phyloP scores from a whole-genome alignment of 2,113 vertebrate species.

The Sakesphorus luctuosus region DNA sequence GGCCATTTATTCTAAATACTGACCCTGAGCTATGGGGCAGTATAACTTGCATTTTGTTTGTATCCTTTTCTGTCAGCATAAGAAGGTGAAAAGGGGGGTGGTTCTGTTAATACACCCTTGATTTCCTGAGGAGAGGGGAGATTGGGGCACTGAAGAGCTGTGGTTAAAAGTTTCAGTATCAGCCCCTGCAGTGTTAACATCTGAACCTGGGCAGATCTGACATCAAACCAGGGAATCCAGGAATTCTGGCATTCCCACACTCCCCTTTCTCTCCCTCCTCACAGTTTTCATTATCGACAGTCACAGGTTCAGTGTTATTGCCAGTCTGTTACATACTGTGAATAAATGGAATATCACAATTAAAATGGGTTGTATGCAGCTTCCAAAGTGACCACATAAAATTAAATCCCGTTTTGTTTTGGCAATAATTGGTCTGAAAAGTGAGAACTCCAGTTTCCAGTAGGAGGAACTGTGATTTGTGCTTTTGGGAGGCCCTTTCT shows the following conservation, averaged over 20 bases:
- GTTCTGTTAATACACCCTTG: neutral
- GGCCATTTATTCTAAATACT: neutral
- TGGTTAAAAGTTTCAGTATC: neutral
- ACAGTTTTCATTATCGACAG: neutral
- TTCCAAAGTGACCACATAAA: neutral
- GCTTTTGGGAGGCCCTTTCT: neutral
- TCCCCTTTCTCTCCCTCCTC: neutral
- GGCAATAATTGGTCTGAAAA: neutral
- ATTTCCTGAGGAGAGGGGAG: neutral
- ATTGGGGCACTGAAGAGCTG: too few relatives aligned
- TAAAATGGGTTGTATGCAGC: neutral
- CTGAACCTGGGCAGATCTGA: neutral
- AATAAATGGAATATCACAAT: neutral
- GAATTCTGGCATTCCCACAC: rapidly evolving
- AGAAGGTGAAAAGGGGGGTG: neutral
- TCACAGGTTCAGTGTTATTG: neutral
- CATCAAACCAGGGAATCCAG: neutral
- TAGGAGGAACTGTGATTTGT: neutral
- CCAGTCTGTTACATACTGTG: neutral
- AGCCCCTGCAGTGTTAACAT: neutral
- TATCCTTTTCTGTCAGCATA: neutral
- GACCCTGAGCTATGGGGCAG: neutral
- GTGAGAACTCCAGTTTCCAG: neutral
- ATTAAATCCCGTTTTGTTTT: neutral
- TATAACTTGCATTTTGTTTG: neutral